Evolutionary conservation across 2,113 vertebrate species (phyloP).

Genomic region (Meleagris gallopavo): DNA sequence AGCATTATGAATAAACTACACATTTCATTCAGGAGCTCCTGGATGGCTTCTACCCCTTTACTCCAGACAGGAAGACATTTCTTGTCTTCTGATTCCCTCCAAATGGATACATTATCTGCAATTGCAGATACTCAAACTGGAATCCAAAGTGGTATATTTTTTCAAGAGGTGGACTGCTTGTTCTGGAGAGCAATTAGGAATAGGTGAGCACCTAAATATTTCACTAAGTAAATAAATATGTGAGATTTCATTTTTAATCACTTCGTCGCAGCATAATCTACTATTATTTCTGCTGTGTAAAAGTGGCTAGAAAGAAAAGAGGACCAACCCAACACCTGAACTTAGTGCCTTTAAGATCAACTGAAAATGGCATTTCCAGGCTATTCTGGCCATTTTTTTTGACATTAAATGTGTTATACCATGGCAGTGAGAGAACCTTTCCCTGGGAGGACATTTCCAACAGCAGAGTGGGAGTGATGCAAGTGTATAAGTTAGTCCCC

Average conservation of each 20-base stretch:
- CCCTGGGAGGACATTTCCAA: background rate
- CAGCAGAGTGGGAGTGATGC: background rate
- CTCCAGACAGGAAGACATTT: too few relatives aligned
- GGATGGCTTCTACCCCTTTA: background rate
- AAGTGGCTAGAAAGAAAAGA: background rate
- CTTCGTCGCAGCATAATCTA: background rate
- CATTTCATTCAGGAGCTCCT: background rate
- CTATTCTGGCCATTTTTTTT: background rate
- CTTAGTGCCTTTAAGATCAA: background rate
- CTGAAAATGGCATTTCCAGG: background rate
- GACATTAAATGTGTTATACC: background rate
- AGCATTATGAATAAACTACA: background rate
- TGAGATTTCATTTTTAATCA: background rate
- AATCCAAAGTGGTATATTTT: background rate
- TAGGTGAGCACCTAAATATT: background rate
- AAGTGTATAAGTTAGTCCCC: background rate
- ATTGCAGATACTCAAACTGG: background rate
- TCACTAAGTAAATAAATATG: background rate
- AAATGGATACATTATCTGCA: background rate
- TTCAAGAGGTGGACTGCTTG: background rate
- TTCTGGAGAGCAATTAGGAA: fast-evolving
- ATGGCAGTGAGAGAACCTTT: background rate
- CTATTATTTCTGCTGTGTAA: background rate
- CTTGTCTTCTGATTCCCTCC: background rate
- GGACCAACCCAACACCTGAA: background rate